These are phyloP conservation scores for Ceryle rudis DNA, from an alignment of 2,797 vertebrate species.

Conservation along the genomic window DNA sequence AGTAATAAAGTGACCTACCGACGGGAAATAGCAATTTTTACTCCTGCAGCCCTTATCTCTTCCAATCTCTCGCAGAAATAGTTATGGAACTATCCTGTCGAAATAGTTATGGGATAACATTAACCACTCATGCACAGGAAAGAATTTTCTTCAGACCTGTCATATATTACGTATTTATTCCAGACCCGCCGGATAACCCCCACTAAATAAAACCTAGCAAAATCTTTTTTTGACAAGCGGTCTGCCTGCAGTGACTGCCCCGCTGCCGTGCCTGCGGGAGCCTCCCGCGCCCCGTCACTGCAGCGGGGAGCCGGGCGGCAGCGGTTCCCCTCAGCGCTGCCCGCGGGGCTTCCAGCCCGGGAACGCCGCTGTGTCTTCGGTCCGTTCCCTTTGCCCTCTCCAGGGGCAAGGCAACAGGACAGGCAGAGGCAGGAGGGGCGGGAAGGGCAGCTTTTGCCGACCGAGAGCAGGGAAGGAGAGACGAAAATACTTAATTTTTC, in stretches of 20 bases:
- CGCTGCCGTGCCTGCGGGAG: too few species aligned
- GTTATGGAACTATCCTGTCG: conserved; percentile 6
- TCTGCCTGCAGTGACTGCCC: not conserved
- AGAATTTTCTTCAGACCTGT: conserved; percentile 30
- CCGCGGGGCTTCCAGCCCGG: not conserved
- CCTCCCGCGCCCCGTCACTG: not conserved
- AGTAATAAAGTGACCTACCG: conserved; percentile 51
- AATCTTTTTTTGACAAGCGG: accelerated
- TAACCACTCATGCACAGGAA: not conserved
- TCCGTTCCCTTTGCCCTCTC: not conserved
- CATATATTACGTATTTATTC: not conserved
- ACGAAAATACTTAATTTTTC: accelerated
- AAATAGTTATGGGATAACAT: conserved; percentile 24
- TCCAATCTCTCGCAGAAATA: conserved; percentile 4
- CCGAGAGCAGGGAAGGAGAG: not conserved
- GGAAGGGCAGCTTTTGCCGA: not conserved
- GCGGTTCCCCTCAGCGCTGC: not conserved
- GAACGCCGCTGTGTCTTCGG: not conserved
- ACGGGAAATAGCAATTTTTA: conserved; percentile 12
- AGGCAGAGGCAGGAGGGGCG: not conserved
- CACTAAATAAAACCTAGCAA: not conserved
- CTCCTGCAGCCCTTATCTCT: conserved; percentile 24
- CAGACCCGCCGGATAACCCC: not conserved
- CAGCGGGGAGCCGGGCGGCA: not conserved
- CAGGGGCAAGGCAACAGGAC: not conserved